phyloP scores from a whole-genome alignment of 2,888 invertebrate species.

The Spilarctia lutea region DNA sequence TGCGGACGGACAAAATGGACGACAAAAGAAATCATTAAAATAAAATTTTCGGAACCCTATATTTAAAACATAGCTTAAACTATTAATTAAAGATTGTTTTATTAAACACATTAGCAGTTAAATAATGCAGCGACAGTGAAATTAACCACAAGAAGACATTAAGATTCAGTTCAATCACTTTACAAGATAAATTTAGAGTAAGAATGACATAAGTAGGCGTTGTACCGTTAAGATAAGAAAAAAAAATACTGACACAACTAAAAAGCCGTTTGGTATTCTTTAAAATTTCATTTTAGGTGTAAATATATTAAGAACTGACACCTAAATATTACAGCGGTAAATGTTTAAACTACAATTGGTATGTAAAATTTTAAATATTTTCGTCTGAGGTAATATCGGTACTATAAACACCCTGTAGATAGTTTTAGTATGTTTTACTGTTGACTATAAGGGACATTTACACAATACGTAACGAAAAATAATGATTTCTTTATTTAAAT shows the following conservation, averaged over 20 bases:
- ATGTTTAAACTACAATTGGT: too few relatives aligned
- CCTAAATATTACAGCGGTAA: too few relatives aligned
- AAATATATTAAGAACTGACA: too few relatives aligned
- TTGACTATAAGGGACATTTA: too few relatives aligned
- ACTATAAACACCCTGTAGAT: background rate
- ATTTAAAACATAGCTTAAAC: slow-evolving; percentile 9
- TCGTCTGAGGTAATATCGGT: background rate
- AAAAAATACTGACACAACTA: too few relatives aligned
- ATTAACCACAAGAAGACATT: slow-evolving; percentile 66
- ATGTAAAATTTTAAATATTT: background rate
- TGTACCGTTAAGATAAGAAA: slow-evolving; percentile 15
- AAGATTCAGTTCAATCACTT: slow-evolving; percentile 66
- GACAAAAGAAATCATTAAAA: slow-evolving; percentile 36
- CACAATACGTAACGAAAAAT: too few relatives aligned
- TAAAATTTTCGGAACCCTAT: slow-evolving; percentile 48
- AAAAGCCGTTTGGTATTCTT: background rate
- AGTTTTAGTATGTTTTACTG: background rate
- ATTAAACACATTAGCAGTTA: slow-evolving; percentile 27
- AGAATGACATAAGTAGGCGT: slow-evolving; percentile 56
- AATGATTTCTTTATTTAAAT: too few relatives aligned
- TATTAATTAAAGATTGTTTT: slow-evolving; percentile 4
- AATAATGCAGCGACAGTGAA: slow-evolving; percentile 67
- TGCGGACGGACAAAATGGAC: slow-evolving; percentile 56
- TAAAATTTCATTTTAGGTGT: background rate
- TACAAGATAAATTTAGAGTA: slow-evolving; percentile 56